Conservation (phyloP, 2,113 vertebrate genomes). For the Nycticorax nycticorax region DNA sequence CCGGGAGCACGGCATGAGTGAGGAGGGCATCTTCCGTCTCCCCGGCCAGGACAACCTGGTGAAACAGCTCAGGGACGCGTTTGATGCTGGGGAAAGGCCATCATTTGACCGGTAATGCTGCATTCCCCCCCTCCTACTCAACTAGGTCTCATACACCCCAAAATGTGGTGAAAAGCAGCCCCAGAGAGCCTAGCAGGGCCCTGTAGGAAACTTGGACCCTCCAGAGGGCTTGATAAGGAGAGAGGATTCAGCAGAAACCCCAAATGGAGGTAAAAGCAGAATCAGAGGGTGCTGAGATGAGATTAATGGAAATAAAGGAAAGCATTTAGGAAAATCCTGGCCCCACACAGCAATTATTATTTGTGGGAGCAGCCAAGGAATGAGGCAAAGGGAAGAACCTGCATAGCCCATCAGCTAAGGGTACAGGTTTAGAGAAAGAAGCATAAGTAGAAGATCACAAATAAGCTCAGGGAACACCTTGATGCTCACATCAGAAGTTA, state of each 20-base stretch:
- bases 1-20: slow-evolving; percentile 80
- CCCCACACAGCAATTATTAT: fast-evolving
- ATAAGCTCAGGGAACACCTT: background rate
- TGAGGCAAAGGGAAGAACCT: background rate
- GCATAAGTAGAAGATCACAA: background rate
- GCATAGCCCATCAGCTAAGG: background rate
- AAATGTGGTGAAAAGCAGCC: background rate
- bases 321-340: background rate
- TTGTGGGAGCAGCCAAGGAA: background rate
- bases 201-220: background rate
- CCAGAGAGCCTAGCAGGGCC: background rate
- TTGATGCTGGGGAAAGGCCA: slow-evolving; percentile 92
- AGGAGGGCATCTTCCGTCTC: slow-evolving; percentile 96
- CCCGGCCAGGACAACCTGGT: slow-evolving; percentile 95
- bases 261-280: no score
- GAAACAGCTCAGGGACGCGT: slow-evolving; percentile 89
- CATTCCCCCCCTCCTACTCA: background rate
- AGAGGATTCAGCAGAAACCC: background rate
- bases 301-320: background rate
- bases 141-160: background rate
- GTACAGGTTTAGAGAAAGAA: background rate
- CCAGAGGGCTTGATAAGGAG: background rate
- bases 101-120: slow-evolving; percentile 84
- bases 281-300: background rate
- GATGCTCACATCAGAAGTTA: background rate